phyloP scores from a whole-genome alignment of 2,797 vertebrate genomes.

The Cirrhinus mrigala region DNA sequence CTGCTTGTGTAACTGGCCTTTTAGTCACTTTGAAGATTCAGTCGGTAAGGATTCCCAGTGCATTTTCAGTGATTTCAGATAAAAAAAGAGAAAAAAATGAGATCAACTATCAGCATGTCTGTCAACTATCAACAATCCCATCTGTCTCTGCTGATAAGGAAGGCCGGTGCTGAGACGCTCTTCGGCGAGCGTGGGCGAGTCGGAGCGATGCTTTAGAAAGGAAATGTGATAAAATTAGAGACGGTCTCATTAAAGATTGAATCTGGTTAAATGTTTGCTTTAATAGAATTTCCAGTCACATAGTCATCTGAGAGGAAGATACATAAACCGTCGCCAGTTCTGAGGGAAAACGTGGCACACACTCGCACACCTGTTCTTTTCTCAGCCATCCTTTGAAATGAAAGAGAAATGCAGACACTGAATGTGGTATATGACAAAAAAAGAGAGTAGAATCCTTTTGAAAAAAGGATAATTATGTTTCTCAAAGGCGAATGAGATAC shows the following conservation, averaged over 20 bases:
- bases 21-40: conserved; percentile 79
- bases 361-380: conserved; percentile 40
- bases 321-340: conserved; percentile 44
- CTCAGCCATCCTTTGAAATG: conserved; percentile 27
- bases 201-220: conserved; percentile 65
- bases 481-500: neutral
- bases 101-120: conserved; percentile 81
- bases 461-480: conserved; percentile 15
- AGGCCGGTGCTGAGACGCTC: conserved; percentile 65
- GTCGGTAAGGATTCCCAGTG: conserved; percentile 72
- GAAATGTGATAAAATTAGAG: conserved; percentile 70
- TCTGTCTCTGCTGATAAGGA: conserved; percentile 81
- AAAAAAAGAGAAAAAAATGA: conserved; percentile 65
- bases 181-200: conserved; percentile 67
- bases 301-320: conserved; percentile 52
- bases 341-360: neutral
- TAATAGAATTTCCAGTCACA: conserved; percentile 67
- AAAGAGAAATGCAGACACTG: neutral
- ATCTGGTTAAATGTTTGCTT: conserved; percentile 70
- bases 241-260: conserved; percentile 71
- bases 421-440: neutral
- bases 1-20: conserved; percentile 73
- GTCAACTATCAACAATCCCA: conserved; percentile 83
- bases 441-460: neutral
- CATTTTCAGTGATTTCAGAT: conserved; percentile 74